Conservation (phyloP, 2,113 vertebrate species). For the Podiceps cristatus region DNA sequence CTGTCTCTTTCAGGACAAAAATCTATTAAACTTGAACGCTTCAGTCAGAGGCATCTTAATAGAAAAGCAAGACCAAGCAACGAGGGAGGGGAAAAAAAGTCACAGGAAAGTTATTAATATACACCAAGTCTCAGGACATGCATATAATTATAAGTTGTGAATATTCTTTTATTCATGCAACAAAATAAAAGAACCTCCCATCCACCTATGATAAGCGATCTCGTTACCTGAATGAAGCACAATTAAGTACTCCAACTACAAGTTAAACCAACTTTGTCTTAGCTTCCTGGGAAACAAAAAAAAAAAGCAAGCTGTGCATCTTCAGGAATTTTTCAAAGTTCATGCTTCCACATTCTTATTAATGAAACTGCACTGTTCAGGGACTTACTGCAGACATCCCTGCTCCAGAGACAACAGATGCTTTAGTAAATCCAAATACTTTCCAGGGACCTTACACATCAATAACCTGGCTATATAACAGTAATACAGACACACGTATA, state of each 20-base stretch:
- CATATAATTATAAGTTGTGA: slow-evolving; percentile 49
- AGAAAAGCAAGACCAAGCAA: slow-evolving; percentile 58
- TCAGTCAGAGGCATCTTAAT: slow-evolving; percentile 60
- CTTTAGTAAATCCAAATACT: background rate
- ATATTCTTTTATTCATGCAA: slow-evolving; percentile 18
- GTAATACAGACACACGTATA: background rate
- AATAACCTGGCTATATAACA: background rate
- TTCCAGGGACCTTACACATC: background rate
- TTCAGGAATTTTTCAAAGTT: background rate
- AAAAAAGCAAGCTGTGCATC: background rate
- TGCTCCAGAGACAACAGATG: background rate
- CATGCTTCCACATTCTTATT: background rate
- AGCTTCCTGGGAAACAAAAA: background rate
- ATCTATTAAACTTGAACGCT: slow-evolving; percentile 62
- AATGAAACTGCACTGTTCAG: background rate
- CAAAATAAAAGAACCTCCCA: slow-evolving; percentile 19
- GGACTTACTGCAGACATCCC: background rate
- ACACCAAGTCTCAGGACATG: slow-evolving; percentile 36
- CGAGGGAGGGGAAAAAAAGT: slow-evolving; percentile 25
- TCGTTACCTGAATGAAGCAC: background rate
- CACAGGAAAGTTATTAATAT: slow-evolving; percentile 69
- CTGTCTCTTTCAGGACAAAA: slow-evolving; percentile 53
- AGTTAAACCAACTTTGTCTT: background rate
- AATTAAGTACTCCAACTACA: background rate
- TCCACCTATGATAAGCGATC: background rate